Evolutionary conservation across 2,113 vertebrate genomes (phyloP).

Genomic region (Oryzias javanicus): DNA sequence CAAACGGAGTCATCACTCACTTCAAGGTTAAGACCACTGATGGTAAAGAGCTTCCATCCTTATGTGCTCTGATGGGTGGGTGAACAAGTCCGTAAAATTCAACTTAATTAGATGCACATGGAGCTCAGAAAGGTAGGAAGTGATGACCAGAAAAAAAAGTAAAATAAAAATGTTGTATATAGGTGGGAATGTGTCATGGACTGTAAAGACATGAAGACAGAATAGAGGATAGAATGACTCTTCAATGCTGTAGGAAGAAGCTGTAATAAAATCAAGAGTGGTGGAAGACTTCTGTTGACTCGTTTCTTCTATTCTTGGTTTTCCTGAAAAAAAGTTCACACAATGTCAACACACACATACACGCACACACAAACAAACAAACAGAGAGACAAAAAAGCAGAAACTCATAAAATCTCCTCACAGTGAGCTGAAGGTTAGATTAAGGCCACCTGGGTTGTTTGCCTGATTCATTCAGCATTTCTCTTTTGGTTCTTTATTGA

Average conservation of each 20-base stretch:
- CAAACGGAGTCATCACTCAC: conserved; percentile 60
- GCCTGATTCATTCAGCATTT: conserved; percentile 65
- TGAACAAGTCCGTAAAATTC: conserved; percentile 10
- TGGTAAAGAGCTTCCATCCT: conserved; percentile 45
- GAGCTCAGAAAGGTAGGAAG: not conserved
- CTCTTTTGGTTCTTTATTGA: conserved; percentile 68
- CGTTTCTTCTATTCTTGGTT: conserved; percentile 46
- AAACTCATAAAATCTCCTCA: conserved; percentile 51
- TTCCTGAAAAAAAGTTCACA: conserved; percentile 63
- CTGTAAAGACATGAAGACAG: conserved; percentile 16
- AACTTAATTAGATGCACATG: conserved; percentile 1
- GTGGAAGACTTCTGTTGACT: conserved; percentile 44
- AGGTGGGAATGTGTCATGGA: conserved; percentile 25
- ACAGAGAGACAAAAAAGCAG: conserved; percentile 36
- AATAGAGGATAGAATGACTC: conserved; percentile 15
- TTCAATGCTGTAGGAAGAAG: conserved; percentile 36
- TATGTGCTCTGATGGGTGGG: conserved; percentile 4
- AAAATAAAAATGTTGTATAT: conserved; percentile 11
- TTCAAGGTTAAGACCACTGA: conserved; percentile 46
- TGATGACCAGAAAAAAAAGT: conserved; percentile 15
- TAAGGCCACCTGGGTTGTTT: conserved; percentile 68
- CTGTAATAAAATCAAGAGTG: conserved; percentile 16
- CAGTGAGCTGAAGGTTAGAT: conserved; percentile 55
- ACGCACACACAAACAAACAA: conserved; percentile 24
- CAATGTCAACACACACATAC: conserved; percentile 17